Conservation (phyloP, 1,140 invertebrate genomes). For the Orchestia grillus region DNA sequence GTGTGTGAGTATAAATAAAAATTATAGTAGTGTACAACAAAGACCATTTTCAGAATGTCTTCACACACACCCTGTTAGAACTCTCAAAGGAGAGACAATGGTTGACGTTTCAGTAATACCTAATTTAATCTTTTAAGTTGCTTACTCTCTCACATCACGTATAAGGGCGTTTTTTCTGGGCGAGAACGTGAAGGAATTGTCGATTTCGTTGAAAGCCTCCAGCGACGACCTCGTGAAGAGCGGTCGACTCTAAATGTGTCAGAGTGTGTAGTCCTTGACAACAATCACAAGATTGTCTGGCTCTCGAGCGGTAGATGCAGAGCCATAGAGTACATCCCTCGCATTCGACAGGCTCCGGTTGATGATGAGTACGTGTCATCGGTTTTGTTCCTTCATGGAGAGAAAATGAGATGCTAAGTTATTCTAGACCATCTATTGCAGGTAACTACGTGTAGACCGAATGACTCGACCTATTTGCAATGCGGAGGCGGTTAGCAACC, state of each 20-base stretch:
- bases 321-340: background rate
- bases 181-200: background rate
- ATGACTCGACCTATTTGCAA: too few relatives aligned
- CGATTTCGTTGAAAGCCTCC: background rate
- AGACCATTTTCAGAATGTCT: background rate
- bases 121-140: background rate
- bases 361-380: too few relatives aligned
- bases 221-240: background rate
- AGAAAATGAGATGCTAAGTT: too few relatives aligned
- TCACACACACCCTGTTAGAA: background rate
- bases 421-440: too few relatives aligned
- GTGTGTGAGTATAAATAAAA: too few relatives aligned
- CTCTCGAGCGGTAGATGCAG: background rate
- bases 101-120: background rate
- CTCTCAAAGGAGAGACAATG: background rate
- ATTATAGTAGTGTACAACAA: background rate
- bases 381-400: too few relatives aligned
- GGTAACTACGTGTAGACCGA: too few relatives aligned
- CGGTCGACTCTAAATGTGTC: background rate
- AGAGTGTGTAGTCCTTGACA: background rate
- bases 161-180: background rate
- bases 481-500: too few relatives aligned
- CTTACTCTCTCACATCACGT: background rate
- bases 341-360: background rate
- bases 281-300: background rate